phyloP scores from a whole-genome alignment of 1,140 invertebrate genomes.

The Luehdorfia chinensis region DNA sequence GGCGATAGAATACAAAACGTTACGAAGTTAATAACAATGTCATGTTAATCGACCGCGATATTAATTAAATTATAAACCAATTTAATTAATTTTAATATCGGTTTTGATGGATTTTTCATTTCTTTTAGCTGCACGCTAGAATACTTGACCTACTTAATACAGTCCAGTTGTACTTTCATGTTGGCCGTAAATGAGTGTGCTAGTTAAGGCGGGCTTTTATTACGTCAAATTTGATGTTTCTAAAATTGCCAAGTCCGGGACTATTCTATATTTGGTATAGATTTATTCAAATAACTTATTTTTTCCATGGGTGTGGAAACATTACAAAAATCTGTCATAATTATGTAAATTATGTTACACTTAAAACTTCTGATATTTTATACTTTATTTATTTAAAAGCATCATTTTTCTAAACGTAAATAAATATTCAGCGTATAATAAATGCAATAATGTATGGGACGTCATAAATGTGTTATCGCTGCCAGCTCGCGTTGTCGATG shows the following conservation, averaged over 20 bases:
- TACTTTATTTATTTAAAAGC: background rate
- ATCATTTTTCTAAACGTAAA: background rate
- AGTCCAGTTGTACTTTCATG: background rate
- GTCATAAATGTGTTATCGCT: background rate
- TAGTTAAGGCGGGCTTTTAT: conserved; percentile 5
- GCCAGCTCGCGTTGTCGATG: background rate
- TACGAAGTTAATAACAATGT: too few species aligned
- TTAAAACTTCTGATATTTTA: too few species aligned
- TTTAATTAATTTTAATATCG: background rate
- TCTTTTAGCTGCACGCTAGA: background rate
- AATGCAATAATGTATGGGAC: background rate
- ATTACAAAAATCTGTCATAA: too few species aligned
- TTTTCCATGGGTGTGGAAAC: too few species aligned
- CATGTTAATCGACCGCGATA: too few species aligned
- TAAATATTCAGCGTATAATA: background rate
- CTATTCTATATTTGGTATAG: too few species aligned
- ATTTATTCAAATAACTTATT: too few species aligned
- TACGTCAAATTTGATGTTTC: background rate
- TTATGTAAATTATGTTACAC: too few species aligned
- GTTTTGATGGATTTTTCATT: background rate
- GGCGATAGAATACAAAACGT: background rate
- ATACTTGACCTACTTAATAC: conserved; percentile 4
- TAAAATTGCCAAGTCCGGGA: background rate
- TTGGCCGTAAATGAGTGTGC: conserved; percentile 6
- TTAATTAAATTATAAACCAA: background rate